Base-by-base conservation (phyloP, 2,888 invertebrate species). In the Oxytorus armatus region DNA sequence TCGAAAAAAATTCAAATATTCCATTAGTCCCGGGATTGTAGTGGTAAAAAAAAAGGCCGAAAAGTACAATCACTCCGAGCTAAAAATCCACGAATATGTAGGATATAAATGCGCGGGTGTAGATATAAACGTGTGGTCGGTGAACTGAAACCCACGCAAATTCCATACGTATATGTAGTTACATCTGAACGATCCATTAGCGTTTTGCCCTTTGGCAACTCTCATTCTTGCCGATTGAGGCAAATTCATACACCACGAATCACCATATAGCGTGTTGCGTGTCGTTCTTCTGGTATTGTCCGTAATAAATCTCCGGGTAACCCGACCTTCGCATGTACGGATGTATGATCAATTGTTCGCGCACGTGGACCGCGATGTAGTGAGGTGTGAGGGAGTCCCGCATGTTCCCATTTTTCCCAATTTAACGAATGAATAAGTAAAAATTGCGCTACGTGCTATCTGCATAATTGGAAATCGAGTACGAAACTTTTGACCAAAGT, bases 201-300 rank as follows among this genome's bases (percentile, higher is more conserved):
- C 72, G 61, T 36, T n/a, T 72, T 25, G 61, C 72, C 72, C 72
- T 72, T 72, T 72, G 61, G 42, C 72, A 51, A 16, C 23, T 14
- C 39, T 63, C 21, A 61, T 39, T 59, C 59, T 33, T 16, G 16
- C 23, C 25, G 23, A 33, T 14, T 25, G 3, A 16, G 61, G 49
- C 72, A 72, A 72, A 72, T 61, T 49, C 25, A 51, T 21, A 16
- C 16, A 59, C 21, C 29, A 29, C 29, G 29, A 3, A 33, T 14
- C 18, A 8, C 14, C 11, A 55, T 11, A 11, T 39, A 1, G 39
- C 39, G 10, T 10, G 10, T 8, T 39, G 39, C n/a, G 10, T 10
- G 10, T 11, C 1, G 10, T 1, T 57, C 21, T 36, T 36, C 36
- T 16, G 33, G 36, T 57, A 21, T n/a, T 57, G n/a, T 18, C 16